These are phyloP conservation scores for Drosophila formosana DNA, from an alignment of 2,888 invertebrate genomes.

Conservation along the genomic window DNA sequence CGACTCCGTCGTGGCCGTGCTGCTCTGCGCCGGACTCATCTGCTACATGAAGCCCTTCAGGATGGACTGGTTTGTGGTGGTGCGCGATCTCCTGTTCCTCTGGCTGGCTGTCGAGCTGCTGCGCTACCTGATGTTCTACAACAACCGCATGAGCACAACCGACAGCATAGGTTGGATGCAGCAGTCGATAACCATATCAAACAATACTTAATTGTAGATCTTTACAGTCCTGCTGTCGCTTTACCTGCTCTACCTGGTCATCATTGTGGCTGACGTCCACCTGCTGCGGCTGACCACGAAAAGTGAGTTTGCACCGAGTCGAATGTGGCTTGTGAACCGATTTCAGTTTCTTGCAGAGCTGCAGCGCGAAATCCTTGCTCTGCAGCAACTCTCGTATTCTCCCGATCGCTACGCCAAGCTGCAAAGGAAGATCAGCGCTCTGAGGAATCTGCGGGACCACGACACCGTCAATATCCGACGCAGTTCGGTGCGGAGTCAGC, in stretches of 20 bases:
- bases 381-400: background rate
- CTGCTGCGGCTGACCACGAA: constrained; percentile 33
- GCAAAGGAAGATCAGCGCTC: background rate
- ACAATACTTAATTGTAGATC: background rate
- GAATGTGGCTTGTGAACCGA: background rate
- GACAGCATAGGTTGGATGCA: constrained; percentile 33
- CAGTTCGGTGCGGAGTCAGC: background rate
- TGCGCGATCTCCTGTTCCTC: constrained; percentile 55
- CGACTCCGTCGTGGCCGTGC: constrained; percentile 33
- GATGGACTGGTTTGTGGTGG: constrained; percentile 42
- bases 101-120: constrained; percentile 32
- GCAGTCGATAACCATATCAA: background rate
- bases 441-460: constrained; percentile 29
- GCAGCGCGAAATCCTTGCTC: constrained; percentile 4
- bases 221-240: constrained; percentile 6
- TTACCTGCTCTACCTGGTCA: constrained; percentile 39
- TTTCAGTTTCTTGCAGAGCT: background rate
- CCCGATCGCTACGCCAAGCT: background rate
- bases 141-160: background rate
- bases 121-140: constrained; percentile 1
- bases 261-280: constrained; percentile 49
- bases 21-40: constrained; percentile 54
- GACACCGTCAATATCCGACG: constrained; percentile 21
- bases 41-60: constrained; percentile 58
- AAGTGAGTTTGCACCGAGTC: constrained; percentile 39